Evolutionary conservation across 2,888 invertebrate genomes (phyloP), one percentile per base, ranked within the genome.

Genomic region (Chrysina gloriosa): DNA sequence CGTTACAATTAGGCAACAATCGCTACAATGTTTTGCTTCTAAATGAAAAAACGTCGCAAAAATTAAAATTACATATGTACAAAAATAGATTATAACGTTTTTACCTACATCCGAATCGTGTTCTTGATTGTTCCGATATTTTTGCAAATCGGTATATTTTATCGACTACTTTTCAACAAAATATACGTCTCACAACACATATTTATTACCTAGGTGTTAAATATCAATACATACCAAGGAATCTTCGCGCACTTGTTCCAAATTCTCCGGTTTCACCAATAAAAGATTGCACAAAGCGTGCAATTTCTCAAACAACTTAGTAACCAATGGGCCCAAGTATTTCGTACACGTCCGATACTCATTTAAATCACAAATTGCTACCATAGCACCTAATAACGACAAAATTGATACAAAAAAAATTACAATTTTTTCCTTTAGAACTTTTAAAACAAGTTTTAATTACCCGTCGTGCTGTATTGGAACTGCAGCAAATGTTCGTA

Each of bases 321-420:
- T 90, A 36, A 97, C 92, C 58, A 95, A 84, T 1, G 92, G 86
- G 5, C 95, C 91, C 64, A 90, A 87, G 1, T 85, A 85, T 79
- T 93, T 92, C n/a, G 91, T 92, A 79, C 94, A 95, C 75, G 94
- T 93, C 16, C 97, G 88, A 83, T 98, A 98, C 83, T 98, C 98
- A 78, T 97, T 97, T 74, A 99, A 94, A 86, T 99, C 99, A 84
- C 97, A 98, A 75, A 99, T 96, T 1, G 95, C 96, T 81, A 96
- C 92, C 95, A 99, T 96, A 0, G 98, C 98, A 65, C 98, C 95
- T 92, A 81, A 54, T n/a, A n/a, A n/a, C n/a, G n/a, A n/a, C n/a
- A n/a, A 82, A 80, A 65, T 69, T 48, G 63, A 45, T 7, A n/a
- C 39, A 39, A n/a, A n/a, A 3, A 39, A 42, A 16, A 14, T 42